phyloP scores from a whole-genome alignment of 23 tunicate species.

The Trididemnum nubilum region DNA sequence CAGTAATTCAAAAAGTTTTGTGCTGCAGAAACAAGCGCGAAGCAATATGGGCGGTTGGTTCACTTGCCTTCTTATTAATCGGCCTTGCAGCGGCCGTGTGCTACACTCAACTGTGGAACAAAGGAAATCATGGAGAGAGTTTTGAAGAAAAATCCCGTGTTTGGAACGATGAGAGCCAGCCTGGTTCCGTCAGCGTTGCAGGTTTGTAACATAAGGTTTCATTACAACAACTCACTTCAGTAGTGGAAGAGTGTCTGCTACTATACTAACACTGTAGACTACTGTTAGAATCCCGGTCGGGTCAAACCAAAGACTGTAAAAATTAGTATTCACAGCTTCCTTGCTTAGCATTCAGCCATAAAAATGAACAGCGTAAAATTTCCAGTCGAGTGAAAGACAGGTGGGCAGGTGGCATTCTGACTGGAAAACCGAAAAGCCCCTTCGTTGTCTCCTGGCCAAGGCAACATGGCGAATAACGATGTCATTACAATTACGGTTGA shows the following conservation, averaged over 20 bases:
- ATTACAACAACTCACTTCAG: no score
- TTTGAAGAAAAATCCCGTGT: slow-evolving; percentile 20
- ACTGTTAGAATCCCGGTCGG: not conserved
- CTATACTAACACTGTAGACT: no score
- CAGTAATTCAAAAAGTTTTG: not conserved
- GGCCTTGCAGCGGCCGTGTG: slow-evolving; percentile 20
- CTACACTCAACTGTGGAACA: slow-evolving; percentile 39
- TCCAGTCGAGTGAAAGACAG: no score
- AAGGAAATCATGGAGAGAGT: slow-evolving; percentile 35
- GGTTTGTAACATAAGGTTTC: slow-evolving; percentile 5
- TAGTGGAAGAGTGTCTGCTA: no score
- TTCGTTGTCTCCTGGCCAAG: no score
- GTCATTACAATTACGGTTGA: no score
- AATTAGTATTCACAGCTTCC: not conserved
- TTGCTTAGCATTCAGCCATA: not conserved
- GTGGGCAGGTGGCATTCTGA: no score
- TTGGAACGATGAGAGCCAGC: slow-evolving; percentile 25
- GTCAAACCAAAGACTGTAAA: not conserved
- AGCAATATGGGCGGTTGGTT: slow-evolving; percentile 54
- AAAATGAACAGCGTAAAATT: no score
- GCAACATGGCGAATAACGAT: no score
- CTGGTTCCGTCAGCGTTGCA: slow-evolving; percentile 27
- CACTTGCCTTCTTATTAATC: slow-evolving; percentile 14
- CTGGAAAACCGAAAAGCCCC: no score
- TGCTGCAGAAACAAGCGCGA: slow-evolving; percentile 15